Evolutionary conservation across 2,113 vertebrate species (phyloP).

Genomic region (Cyphomyrus plagiostoma): DNA sequence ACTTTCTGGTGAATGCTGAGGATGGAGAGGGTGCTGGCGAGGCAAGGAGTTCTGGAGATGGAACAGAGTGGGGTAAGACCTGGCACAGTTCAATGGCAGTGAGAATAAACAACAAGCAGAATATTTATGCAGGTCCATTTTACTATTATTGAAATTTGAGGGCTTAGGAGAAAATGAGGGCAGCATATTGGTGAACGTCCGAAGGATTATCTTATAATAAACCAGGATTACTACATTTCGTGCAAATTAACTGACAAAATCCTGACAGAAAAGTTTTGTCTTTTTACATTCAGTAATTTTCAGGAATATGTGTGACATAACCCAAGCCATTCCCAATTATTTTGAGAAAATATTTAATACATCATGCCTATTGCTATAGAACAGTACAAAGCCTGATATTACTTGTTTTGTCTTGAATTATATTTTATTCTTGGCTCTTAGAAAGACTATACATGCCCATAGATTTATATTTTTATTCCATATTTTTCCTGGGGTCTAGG

Average conservation of each 20-base stretch:
- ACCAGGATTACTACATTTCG: not conserved
- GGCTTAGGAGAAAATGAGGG: not conserved
- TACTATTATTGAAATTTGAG: not conserved
- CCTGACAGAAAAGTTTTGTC: not conserved
- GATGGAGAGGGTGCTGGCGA: conserved; percentile 96
- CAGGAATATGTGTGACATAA: not conserved
- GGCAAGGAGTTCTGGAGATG: conserved; percentile 94
- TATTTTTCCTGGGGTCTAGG: not conserved
- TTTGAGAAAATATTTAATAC: not conserved
- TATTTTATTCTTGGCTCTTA: not conserved
- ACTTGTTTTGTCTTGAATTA: not conserved
- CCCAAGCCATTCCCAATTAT: not conserved
- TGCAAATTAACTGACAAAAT: not conserved
- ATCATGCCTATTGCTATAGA: not conserved
- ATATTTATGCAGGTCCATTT: not conserved
- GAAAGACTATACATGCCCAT: not conserved
- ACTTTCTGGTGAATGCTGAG: conserved; percentile 95
- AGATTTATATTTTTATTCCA: not conserved
- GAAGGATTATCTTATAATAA: not conserved
- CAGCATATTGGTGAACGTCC: not conserved
- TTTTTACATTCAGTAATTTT: not conserved
- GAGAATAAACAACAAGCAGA: not conserved
- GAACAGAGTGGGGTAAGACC: conserved; percentile 95
- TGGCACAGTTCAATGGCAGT: not conserved
- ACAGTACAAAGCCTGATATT: not conserved